phyloP scores from a whole-genome alignment of 2,113 vertebrate genomes.

The Pollimyrus isidori region DNA sequence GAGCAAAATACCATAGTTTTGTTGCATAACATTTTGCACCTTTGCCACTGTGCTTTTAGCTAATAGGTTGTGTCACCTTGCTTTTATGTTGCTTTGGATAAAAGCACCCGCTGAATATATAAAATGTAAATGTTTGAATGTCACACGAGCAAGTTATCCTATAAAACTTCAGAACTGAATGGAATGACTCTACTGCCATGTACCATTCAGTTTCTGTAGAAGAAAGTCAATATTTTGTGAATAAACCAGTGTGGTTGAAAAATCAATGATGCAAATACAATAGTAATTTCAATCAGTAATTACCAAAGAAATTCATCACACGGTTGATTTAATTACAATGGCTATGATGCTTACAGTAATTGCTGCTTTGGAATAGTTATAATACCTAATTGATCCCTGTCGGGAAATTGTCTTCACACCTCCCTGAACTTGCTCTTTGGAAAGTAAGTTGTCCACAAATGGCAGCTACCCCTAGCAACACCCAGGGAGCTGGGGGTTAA shows the following conservation, averaged over 20 bases:
- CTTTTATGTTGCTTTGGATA: not conserved
- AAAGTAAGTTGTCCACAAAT: too few species aligned
- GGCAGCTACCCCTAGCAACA: too few species aligned
- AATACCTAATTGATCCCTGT: too few species aligned
- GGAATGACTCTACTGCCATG: not conserved
- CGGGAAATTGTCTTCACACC: too few species aligned
- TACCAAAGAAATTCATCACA: too few species aligned
- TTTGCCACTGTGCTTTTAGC: not conserved
- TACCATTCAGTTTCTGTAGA: not conserved
- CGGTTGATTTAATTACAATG: too few species aligned
- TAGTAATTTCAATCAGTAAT: too few species aligned
- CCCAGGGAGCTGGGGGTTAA: too few species aligned
- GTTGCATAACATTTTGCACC: not conserved
- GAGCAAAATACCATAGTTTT: not conserved
- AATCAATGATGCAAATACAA: too few species aligned
- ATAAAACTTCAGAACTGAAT: not conserved
- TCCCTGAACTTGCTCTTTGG: too few species aligned
- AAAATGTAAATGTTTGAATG: not conserved
- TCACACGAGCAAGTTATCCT: not conserved
- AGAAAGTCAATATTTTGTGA: not conserved
- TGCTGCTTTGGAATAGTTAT: too few species aligned
- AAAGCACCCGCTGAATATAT: not conserved
- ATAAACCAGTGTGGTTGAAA: not conserved
- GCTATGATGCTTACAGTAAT: too few species aligned
- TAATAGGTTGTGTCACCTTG: not conserved